Evolutionary conservation across 2,888 invertebrate genomes (phyloP).

Genomic region (Eudasyphora cyanicolor): DNA sequence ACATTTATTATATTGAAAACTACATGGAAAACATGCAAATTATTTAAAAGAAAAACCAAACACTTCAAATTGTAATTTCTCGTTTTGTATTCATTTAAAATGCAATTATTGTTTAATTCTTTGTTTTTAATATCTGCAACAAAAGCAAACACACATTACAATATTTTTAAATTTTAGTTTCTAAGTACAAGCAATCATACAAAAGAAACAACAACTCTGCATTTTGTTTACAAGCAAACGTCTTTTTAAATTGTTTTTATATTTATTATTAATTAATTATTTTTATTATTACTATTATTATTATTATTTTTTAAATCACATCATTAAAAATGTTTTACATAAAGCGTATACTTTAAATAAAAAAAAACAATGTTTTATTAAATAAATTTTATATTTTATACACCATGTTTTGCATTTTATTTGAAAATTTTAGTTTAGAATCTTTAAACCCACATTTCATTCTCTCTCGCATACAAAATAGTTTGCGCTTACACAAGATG

Average conservation of each 20-base stretch:
- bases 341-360: conserved; percentile 48
- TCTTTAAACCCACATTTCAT: no score
- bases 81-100: neutral
- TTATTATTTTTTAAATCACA: conserved; percentile 33
- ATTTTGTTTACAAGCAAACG: conserved; percentile 51
- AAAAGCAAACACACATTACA: conserved; percentile 40
- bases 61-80: neutral
- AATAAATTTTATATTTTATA: conserved; percentile 64
- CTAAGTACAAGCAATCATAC: conserved; percentile 45
- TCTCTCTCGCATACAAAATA: no score
- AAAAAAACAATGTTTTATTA: conserved; percentile 57
- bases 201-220: conserved; percentile 35
- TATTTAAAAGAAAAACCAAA: neutral
- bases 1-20: no score
- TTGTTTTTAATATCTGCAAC: neutral
- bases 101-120: neutral
- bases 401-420: conserved; percentile 48
- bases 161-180: conserved; percentile 50
- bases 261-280: conserved; percentile 44
- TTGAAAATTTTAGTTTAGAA: neutral
- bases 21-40: neutral
- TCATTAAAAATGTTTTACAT: conserved; percentile 52
- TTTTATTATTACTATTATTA: neutral
- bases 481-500: no score
- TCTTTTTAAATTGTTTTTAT: neutral